Percentiles rank a stretch among this genome's conserved stretches.
Evolutionary conservation across 1,140 invertebrate genomes (phyloP).

Genomic region (Cydia amplana): DNA sequence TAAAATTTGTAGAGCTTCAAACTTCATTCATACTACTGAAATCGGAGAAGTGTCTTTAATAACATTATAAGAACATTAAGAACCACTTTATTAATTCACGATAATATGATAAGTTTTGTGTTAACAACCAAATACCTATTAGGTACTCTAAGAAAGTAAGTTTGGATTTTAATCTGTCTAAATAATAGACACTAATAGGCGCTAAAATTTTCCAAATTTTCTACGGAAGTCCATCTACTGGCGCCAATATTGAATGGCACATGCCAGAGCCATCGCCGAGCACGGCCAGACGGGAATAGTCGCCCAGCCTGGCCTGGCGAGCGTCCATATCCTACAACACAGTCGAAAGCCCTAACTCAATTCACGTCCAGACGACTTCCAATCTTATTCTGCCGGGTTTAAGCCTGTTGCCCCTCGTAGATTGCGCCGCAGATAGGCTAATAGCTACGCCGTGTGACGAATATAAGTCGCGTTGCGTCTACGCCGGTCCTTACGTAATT

Average conservation of each 20-base stretch:
- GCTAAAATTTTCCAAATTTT: not conserved
- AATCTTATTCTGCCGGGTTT: slow-evolving; percentile 53
- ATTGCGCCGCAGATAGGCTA: slow-evolving; percentile 40
- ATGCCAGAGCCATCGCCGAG: slow-evolving; percentile 61
- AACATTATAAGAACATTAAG: too few species aligned
- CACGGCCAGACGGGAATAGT: slow-evolving; percentile 75
- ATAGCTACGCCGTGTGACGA: slow-evolving; percentile 47
- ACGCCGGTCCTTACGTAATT: slow-evolving; percentile 70
- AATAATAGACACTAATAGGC: not conserved
- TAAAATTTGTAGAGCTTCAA: too few species aligned
- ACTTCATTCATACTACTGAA: too few species aligned
- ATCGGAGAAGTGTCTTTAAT: too few species aligned
- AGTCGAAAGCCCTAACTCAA: slow-evolving; percentile 52
- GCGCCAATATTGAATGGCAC: slow-evolving; percentile 57
- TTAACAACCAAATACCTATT: too few species aligned
- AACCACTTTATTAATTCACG: too few species aligned
- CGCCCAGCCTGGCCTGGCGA: slow-evolving; percentile 71
- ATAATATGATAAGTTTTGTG: too few species aligned
- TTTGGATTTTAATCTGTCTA: too few species aligned
- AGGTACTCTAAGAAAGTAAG: too few species aligned
- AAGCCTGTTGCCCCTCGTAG: slow-evolving; percentile 48
- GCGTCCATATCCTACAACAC: slow-evolving; percentile 58
- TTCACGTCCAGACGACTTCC: slow-evolving; percentile 48
- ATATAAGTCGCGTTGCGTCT: slow-evolving; percentile 65
- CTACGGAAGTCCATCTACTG: slow-evolving; percentile 42